Evolutionary conservation across 1,140 invertebrate species (phyloP).

Genomic region (Zaprionus ornatus): DNA sequence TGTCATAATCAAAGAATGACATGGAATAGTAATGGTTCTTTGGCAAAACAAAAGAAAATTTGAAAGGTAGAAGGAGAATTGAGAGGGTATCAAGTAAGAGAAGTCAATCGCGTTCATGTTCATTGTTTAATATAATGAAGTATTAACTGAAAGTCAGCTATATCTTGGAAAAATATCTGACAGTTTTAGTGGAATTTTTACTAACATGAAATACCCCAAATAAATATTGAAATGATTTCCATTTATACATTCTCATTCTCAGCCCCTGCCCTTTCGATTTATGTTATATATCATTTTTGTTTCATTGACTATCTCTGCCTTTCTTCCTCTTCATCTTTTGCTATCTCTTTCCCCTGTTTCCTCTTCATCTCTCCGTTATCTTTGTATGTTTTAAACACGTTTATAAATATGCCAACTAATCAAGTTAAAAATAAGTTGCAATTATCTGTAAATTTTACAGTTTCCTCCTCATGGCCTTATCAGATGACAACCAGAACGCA

Average conservation of each 20-base stretch:
- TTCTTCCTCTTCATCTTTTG: not conserved
- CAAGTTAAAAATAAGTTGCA: constrained; percentile 1
- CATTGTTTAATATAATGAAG: not conserved
- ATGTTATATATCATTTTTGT: not conserved
- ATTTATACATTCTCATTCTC: not conserved
- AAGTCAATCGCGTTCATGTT: constrained; percentile 14
- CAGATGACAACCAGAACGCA: constrained; percentile 5
- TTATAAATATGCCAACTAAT: constrained; percentile 6
- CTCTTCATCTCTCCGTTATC: not conserved
- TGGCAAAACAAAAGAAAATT: constrained; percentile 22
- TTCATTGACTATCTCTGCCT: not conserved
- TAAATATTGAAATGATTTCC: not conserved
- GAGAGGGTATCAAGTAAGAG: not conserved
- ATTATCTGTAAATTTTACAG: not conserved
- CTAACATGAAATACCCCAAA: fast-evolving
- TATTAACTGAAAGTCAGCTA: not conserved
- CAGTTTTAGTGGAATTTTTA: not conserved
- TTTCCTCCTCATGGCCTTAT: not conserved
- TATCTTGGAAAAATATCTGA: not conserved
- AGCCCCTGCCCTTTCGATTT: not conserved
- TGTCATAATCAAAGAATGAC: constrained; percentile 39
- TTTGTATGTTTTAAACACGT: not conserved
- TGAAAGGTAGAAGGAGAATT: not conserved
- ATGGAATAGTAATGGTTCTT: constrained; percentile 26
- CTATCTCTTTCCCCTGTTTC: not conserved